A percentile compares a stretch with the other conserved stretches of the same genome.
Conservation (phyloP, 2,888 invertebrate genomes). For the Lasioglossum pauxillum region DNA sequence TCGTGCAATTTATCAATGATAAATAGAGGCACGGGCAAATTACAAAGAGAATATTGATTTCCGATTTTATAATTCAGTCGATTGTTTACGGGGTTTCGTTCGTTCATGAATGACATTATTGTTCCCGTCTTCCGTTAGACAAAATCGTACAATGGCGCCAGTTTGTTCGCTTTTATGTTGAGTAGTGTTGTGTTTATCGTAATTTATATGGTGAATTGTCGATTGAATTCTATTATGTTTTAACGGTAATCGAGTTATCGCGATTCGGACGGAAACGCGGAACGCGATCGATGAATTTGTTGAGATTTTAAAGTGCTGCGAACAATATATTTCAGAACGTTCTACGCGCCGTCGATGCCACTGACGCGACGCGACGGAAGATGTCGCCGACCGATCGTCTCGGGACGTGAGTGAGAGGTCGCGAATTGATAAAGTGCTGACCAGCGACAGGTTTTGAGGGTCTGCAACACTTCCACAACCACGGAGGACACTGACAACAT, state of each 20-base stretch:
- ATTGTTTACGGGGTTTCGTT: background rate
- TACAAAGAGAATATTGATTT: background rate
- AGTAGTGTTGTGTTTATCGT: background rate
- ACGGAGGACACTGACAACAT: conserved; percentile 79
- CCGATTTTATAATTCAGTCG: background rate
- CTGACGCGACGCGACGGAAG: conserved; percentile 62
- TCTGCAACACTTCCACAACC: conserved; percentile 57
- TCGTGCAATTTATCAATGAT: background rate
- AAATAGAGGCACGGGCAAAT: background rate
- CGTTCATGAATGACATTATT: background rate
- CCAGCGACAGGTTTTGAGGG: conserved; percentile 43
- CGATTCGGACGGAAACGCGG: background rate
- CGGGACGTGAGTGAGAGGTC: conserved; percentile 72
- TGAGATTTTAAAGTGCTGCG: background rate
- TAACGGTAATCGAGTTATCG: background rate
- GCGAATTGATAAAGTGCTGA: conserved; percentile 51
- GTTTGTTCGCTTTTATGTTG: background rate
- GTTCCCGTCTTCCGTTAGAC: background rate
- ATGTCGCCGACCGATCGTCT: conserved; percentile 65
- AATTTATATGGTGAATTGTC: background rate
- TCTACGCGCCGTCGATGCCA: conserved; percentile 38
- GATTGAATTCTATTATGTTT: background rate
- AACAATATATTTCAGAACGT: conserved; percentile 52
- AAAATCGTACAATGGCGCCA: background rate
- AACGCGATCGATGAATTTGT: background rate